Base-by-base conservation (phyloP, 2,113 vertebrate species). In the Jacana jacana region DNA sequence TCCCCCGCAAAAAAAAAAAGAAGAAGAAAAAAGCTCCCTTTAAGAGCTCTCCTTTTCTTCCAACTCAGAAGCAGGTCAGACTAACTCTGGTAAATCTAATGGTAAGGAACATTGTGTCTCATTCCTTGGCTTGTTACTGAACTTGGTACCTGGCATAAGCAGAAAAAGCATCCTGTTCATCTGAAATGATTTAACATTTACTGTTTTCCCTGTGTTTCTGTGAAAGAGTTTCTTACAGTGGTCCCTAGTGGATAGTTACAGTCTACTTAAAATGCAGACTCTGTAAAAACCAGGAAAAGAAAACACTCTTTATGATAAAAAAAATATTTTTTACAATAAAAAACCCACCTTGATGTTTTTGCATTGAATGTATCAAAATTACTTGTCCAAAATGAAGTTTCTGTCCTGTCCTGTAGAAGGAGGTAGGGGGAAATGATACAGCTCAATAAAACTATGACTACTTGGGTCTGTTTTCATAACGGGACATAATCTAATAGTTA, bases 121-220 rank as follows among this genome's bases (percentile, higher is more conserved):
- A 5, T 81, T 91, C 60, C 75, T 89, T 94, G 91, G 87, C 96
- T 87, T 88, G 63, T 81, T 91, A 33, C 64, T 96, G 94, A 97
- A 96, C 88, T 92, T 69, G 0, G 35, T 78, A 83, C 91, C 93
- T 95, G 85, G 90, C 91, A 94, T 69, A 77, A 93, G 93, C 87
- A 95, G 89, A 54, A 93, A 95, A 96, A 96, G 82, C 94, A 95
- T 96, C 91, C 91, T 90, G 87, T 81, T 95, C 91, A 63, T 86
- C 93, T 61, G 68, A 86, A 94, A 70, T 94, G 71, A 84, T 90
- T 96, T 93, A 89, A 94, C 93, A 66, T 94, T 94, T 86, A 88
- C 87, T 54, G 44, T 64, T 96, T 88, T 78, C 91, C 87, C 42
- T 11, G n/a, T 61, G 66, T 63, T 95, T 94, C 89, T 91, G 89